Evolutionary conservation across 64 coral and sea anemone species (phyloP), one percentile per base, ranked within the genome.

Genomic region (Orbicella faveolata): DNA sequence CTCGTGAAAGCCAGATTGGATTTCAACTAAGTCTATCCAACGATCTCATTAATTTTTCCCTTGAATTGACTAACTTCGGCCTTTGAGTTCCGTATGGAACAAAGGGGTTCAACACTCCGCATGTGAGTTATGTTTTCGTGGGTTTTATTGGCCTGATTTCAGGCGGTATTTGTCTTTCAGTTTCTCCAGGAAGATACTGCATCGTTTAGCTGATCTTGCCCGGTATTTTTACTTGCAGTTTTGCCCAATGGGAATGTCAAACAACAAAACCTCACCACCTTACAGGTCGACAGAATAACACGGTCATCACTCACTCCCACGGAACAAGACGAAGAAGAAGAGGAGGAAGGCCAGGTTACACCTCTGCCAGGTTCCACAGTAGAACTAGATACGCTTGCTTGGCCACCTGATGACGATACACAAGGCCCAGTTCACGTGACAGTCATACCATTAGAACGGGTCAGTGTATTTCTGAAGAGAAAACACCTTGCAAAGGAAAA

Each of bases 351-450:
- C 33, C 74, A 75, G 15, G 74, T 39, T 13, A 75, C 74, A 75
- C 74, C 74, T 75, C 74, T 75, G 74, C 74, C 74, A 36, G 74
- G 74, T 37, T 75, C 74, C 33, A 75, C 34, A 36, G 74, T 75
- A 16, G 35, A 75, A 2, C 74, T 75, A 36, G 74, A 75, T 41
- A 16, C 19, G 19, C 33, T 75, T 18, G 35, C 33, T 75, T 75
- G 74, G 74, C 74, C 74, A 36, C 33, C 35, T 17, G 74, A 75
- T 36, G 74, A 75, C 41, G 74, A 75, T 36, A n/a, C 72, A 74
- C 30, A n/a, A 74, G 74, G 74, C 1, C 74, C 12, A 36, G 74
- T 41, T 36, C 74, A 36, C 74, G 74, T 75, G 33, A 75, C 74
- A 75, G 74, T 75, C 34, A 75, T 75, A 75, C 74, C 74, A 5